These are phyloP conservation scores for Protomyctophum bolini DNA, from an alignment of 2,113 vertebrate species.

Conservation along the genomic window DNA sequence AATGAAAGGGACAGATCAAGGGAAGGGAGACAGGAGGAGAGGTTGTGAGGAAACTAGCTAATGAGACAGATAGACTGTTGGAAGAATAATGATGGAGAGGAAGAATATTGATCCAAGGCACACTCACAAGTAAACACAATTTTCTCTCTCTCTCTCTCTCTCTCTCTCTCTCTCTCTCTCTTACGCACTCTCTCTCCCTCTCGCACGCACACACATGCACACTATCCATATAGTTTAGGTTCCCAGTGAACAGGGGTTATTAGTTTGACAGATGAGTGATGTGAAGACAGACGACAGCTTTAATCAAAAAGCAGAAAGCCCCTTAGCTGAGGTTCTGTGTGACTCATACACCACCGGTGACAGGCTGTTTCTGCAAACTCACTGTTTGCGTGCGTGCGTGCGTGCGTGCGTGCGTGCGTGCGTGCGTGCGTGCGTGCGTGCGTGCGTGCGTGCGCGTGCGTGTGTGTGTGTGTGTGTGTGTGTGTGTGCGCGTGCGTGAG, in stretches of 20 bases:
- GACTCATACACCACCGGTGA: background rate
- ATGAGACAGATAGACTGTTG: slow-evolving; percentile 15
- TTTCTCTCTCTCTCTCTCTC: too few species aligned
- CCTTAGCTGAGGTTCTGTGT: slow-evolving; percentile 3
- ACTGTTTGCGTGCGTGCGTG: background rate
- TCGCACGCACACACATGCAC: background rate
- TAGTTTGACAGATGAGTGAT: slow-evolving; percentile 9
- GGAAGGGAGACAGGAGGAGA: slow-evolving; percentile 43
- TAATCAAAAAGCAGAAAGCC: slow-evolving; percentile 12
- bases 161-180: too few species aligned
- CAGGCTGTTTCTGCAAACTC: slow-evolving; percentile 2
- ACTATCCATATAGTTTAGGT: too few species aligned
- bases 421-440: background rate
- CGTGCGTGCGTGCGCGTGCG: background rate
- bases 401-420: background rate
- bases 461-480: background rate
- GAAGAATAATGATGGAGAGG: background rate
- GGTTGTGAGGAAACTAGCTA: slow-evolving; percentile 11
- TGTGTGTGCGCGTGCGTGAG: background rate
- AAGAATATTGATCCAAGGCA: background rate
- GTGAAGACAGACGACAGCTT: slow-evolving; percentile 1
- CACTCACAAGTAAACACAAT: background rate
- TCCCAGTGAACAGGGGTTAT: background rate
- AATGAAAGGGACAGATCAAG: slow-evolving; percentile 39
- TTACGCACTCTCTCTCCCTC: background rate